phyloP scores from a whole-genome alignment of 2,888 invertebrate species.

The Pollenia amentaria region DNA sequence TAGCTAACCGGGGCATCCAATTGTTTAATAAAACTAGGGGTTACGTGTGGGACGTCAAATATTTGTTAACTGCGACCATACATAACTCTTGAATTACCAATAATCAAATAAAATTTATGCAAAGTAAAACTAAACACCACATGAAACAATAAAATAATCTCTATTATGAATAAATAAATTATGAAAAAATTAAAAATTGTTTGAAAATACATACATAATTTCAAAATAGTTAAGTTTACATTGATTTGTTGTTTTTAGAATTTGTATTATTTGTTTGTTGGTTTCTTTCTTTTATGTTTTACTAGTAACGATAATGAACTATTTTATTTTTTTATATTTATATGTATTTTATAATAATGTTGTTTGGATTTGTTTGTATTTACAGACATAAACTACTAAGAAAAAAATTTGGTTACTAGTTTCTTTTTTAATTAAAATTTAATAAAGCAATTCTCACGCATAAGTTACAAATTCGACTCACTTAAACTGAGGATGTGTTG shows the following conservation, averaged over 20 bases:
- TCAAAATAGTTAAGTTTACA: not conserved
- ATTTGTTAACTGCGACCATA: too few relatives aligned
- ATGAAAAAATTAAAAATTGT: not conserved
- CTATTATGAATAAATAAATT: too few relatives aligned
- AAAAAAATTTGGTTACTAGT: not conserved
- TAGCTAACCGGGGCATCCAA: too few relatives aligned
- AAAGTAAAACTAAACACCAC: not conserved
- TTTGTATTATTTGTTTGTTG: not conserved
- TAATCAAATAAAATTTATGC: constrained; percentile 8
- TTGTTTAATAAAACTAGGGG: too few relatives aligned
- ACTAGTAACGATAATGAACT: not conserved
- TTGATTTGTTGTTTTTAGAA: not conserved
- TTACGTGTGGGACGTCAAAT: too few relatives aligned
- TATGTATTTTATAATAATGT: not conserved
- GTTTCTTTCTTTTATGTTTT: not conserved
- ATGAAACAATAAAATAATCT: not conserved
- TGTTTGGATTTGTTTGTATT: constrained; percentile 40
- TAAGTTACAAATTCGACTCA: constrained; percentile 21
- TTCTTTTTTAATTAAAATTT: constrained; percentile 2
- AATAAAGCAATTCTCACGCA: constrained; percentile 28
- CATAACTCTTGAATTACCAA: not conserved
- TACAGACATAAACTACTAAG: constrained; percentile 9
- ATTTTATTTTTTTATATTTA: not conserved
- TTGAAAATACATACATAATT: not conserved
- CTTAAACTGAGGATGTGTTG: not conserved